These are phyloP conservation scores for Coreius guichenoti DNA, from an alignment of 2,797 vertebrate species.

Conservation along the genomic window DNA sequence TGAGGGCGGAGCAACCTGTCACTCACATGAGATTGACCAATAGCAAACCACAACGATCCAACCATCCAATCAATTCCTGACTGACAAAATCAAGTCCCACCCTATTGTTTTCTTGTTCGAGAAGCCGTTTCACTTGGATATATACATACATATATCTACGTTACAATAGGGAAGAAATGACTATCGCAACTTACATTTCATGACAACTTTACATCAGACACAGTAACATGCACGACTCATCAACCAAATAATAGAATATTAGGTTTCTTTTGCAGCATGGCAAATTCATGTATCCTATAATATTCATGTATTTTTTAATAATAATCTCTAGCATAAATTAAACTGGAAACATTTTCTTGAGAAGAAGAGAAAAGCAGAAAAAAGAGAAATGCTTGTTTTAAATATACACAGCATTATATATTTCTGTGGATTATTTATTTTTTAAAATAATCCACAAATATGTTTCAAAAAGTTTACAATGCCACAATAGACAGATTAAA, in stretches of 20 bases:
- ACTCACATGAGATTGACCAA: not conserved
- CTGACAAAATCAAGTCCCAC: not conserved
- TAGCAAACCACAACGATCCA: not conserved
- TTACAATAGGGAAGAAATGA: not conserved
- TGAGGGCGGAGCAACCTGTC: not conserved
- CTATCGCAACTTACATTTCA: not conserved
- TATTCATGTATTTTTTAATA: not conserved
- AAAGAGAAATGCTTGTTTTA: not conserved
- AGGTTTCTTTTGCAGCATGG: not conserved
- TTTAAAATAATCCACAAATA: not conserved
- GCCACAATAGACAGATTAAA: not conserved
- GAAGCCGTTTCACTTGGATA: not conserved
- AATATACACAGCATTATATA: not conserved
- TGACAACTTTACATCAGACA: not conserved
- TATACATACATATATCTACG: fast-evolving
- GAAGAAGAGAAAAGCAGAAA: not conserved
- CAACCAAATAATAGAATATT: not conserved
- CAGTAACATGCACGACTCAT: not conserved
- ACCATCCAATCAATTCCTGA: not conserved
- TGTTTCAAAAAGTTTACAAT: not conserved
- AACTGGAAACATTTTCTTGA: not conserved
- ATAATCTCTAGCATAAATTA: not conserved
- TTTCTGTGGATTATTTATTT: not conserved
- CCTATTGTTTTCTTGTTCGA: not conserved
- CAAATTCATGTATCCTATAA: no score